Base-by-base conservation (phyloP, 2,113 vertebrate species). In the Melospiza melodia region DNA sequence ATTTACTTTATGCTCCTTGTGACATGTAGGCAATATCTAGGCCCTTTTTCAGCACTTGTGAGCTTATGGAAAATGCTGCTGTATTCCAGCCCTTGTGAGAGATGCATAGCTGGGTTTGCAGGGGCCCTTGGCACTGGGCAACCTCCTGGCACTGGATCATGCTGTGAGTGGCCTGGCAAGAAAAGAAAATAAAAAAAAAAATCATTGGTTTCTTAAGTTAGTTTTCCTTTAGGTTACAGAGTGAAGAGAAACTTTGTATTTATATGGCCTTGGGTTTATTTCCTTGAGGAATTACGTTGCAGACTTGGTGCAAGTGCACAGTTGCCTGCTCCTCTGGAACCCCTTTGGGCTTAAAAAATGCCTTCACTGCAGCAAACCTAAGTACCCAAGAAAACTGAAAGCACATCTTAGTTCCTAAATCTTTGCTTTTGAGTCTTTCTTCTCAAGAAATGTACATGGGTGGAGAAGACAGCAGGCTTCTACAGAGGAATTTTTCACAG, bases 291-390 rank as follows among this genome's bases (percentile, higher is more conserved):
- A n/a, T 7, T 37, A 18, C 20, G 10, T 15, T 71, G 48, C 13
- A 81, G n/a, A 43, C 11, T 46, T 1, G 1, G 37, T 78, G 27
- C 63, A 37, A 15, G 1, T 2, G 1, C 15, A 30, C 5, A 55
- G 23, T 35, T 41, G 11, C 19, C 23, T 3, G 0, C 14, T 43
- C 33, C 28, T 59, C 24, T 75, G 37, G 57, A 54, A 59, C n/a
- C 2, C 9, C 20, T 73, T 65, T 59, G 19, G 39, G 22, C 59
- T 74, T 27, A 23, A 61, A 57, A 72, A 72, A 12, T 10, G 0
- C 25, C 31, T 88, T 88, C 22, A 18, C 15, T 2, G 3, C 30
- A 88, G 14, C 48, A 49, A 4, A 43, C 12, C 35, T 31, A 83
- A 65, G 31, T 35, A 18, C 23, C 23, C 21, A 39, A 91, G 89